Evolutionary conservation across 1,140 invertebrate genomes (phyloP).

Genomic region (Cherax destructor): DNA sequence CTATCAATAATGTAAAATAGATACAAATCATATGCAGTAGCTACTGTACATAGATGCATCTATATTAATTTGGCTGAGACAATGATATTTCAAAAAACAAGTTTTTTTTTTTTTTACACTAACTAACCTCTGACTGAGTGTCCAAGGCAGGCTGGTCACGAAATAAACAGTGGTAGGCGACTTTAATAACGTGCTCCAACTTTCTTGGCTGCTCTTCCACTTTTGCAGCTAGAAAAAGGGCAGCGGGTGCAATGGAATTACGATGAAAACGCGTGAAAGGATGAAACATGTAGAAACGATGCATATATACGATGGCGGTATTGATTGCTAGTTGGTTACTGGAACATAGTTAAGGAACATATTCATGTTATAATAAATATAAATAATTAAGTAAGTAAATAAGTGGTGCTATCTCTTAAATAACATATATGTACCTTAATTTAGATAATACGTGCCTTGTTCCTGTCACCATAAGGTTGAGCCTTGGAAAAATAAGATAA

Average conservation of each 20-base stretch:
- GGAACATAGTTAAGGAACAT: slow-evolving; percentile 74
- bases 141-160: slow-evolving; percentile 80
- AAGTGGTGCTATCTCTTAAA: neutral
- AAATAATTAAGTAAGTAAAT: slow-evolving; percentile 9
- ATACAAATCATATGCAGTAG: neutral
- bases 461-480: too few species aligned
- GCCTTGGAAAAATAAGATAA: too few species aligned
- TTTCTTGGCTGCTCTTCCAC: slow-evolving; percentile 98
- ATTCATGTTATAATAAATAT: neutral
- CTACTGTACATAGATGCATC: neutral
- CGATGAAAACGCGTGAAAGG: slow-evolving; percentile 89
- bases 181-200: slow-evolving; percentile 95
- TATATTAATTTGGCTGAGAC: neutral
- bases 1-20: neutral
- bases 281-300: slow-evolving; percentile 97
- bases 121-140: slow-evolving; percentile 82
- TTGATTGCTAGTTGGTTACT: slow-evolving; percentile 94
- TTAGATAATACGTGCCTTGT: too few species aligned
- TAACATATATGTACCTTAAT: too few species aligned
- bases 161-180: slow-evolving; percentile 87
- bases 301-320: slow-evolving; percentile 98
- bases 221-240: slow-evolving; percentile 96
- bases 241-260: slow-evolving; percentile 87
- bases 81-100: slow-evolving; percentile 15
- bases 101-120: neutral